Percentiles rank a stretch among this genome's conserved stretches.
These are phyloP conservation scores for Agrochola macilenta DNA, from an alignment of 2,888 invertebrate species.

Conservation along the genomic window DNA sequence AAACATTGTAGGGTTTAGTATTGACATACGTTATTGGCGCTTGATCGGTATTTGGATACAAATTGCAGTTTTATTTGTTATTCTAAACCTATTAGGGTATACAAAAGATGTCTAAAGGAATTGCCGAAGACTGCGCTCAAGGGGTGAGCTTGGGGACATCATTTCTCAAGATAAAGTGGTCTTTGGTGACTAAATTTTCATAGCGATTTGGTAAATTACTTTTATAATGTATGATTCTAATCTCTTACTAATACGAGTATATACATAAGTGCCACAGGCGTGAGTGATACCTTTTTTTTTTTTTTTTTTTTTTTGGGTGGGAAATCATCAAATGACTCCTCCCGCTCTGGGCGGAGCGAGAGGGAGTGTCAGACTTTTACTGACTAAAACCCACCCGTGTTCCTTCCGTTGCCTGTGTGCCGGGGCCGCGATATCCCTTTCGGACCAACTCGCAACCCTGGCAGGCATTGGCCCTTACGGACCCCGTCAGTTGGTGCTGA, in stretches of 20 bases:
- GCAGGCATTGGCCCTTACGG: too few species aligned
- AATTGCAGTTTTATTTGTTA: conserved; percentile 57
- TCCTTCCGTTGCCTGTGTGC: too few species aligned
- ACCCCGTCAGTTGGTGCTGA: too few species aligned
- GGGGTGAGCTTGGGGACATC: neutral
- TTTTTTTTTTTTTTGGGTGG: too few species aligned
- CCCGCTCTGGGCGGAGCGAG: too few species aligned
- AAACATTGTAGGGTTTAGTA: conserved; percentile 75
- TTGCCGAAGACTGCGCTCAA: too few species aligned
- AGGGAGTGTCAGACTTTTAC: too few species aligned
- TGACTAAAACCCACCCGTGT: too few species aligned
- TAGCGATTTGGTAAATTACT: conserved; percentile 1
- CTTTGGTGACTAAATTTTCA: neutral
- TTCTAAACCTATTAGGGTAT: conserved; percentile 22
- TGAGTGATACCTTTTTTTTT: neutral
- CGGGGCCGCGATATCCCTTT: too few species aligned
- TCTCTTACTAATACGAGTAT: neutral
- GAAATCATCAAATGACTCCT: too few species aligned
- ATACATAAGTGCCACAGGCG: neutral
- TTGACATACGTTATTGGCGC: conserved; percentile 76
- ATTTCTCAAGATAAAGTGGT: neutral
- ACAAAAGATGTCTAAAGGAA: neutral
- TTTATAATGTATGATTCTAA: neutral
- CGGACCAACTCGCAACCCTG: too few species aligned
- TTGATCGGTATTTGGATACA: conserved; percentile 68